These are phyloP conservation scores for Theretra japonica DNA, from an alignment of 2,888 invertebrate species.

Conservation along the genomic window DNA sequence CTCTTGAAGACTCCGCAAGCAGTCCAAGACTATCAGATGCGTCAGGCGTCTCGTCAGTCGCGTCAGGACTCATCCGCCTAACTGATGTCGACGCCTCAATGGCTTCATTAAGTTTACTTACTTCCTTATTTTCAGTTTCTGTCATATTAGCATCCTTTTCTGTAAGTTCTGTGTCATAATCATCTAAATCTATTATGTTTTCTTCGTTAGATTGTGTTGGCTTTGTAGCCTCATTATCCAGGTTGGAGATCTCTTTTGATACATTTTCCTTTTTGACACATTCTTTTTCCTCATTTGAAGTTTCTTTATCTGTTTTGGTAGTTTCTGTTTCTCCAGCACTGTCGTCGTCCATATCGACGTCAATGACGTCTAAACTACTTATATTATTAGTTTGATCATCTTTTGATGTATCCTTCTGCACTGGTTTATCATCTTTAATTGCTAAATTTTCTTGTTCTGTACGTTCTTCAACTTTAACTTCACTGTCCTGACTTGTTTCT, in stretches of 20 bases:
- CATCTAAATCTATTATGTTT: constrained; percentile 1
- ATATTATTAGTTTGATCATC: constrained; percentile 4
- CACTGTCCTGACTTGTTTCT: constrained; percentile 33
- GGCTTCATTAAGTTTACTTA: background rate
- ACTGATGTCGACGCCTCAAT: background rate
- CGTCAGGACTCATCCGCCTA: constrained; percentile 40
- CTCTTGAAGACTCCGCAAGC: constrained; percentile 69
- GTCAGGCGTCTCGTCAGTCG: constrained; percentile 53
- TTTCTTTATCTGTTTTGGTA: background rate
- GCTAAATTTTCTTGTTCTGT: background rate
- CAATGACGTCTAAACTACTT: background rate
- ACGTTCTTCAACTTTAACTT: constrained; percentile 22
- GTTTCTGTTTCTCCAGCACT: background rate
- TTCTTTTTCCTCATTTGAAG: background rate
- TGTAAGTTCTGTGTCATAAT: background rate
- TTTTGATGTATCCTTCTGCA: background rate
- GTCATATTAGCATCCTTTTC: too few species aligned
- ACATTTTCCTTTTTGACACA: background rate
- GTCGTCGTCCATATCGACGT: background rate
- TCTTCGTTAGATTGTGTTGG: background rate
- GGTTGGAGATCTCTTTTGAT: background rate
- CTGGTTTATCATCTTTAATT: background rate
- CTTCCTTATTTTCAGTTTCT: background rate
- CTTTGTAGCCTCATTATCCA: background rate
- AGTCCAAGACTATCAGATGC: constrained; percentile 70